phyloP scores from a whole-genome alignment of 1,140 invertebrate genomes.

The Acromyrmex charruanus region DNA sequence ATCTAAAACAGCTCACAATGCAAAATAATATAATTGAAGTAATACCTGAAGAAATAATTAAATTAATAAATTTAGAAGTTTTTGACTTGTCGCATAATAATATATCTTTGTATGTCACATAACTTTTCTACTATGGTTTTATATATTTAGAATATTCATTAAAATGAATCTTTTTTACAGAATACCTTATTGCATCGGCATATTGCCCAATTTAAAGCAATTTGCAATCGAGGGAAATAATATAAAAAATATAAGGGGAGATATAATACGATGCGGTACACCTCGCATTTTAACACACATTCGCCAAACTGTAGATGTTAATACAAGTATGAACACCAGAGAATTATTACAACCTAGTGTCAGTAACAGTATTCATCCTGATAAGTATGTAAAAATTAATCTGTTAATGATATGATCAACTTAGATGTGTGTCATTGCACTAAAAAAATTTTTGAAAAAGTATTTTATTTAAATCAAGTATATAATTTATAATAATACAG shows the following conservation, averaged over 20 bases:
- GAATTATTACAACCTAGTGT: constrained; percentile 67
- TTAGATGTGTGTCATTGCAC: background rate
- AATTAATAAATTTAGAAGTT: constrained; percentile 91
- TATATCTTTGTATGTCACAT: constrained; percentile 88
- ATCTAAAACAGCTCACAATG: constrained; percentile 92
- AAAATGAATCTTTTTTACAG: constrained; percentile 84
- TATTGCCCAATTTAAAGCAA: constrained; percentile 93
- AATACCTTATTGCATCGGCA: constrained; percentile 91
- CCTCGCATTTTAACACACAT: constrained; percentile 93
- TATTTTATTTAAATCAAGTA: background rate
- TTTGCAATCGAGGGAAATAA: constrained; percentile 95
- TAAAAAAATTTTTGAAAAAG: background rate
- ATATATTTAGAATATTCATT: constrained; percentile 22
- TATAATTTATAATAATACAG: constrained; percentile 82
- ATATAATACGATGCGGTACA: constrained; percentile 94
- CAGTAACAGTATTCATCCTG: constrained; percentile 87
- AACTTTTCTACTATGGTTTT: background rate
- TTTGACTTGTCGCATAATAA: constrained; percentile 95
- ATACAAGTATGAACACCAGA: constrained; percentile 82
- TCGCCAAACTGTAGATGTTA: constrained; percentile 87
- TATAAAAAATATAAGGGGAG: constrained; percentile 91
- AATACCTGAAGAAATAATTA: constrained; percentile 92
- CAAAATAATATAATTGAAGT: constrained; percentile 91
- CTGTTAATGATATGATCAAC: constrained; percentile 31
- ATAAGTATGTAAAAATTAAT: constrained; percentile 87